Evolutionary conservation across 2,888 invertebrate species (phyloP), one percentile per base, ranked within the genome.

Genomic region (Sialis lutaria): DNA sequence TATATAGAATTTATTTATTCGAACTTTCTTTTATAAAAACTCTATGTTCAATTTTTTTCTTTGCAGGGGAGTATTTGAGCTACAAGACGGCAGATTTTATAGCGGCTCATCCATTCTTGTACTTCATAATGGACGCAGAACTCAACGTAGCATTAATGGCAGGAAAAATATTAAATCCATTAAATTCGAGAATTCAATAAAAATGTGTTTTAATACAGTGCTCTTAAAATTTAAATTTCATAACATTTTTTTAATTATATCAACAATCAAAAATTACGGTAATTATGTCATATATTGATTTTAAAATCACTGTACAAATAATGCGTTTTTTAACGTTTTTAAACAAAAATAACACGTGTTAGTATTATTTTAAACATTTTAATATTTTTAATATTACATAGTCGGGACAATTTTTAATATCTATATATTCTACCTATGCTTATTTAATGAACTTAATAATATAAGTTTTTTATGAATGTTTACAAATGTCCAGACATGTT

Each of bases 91-190:
- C 82, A 45, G 70, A 77, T 53, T 85, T 88, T 61, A 75, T 79
- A 44, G 86, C 82, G 9, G 82, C 84, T 50, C 85, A 82, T 65
- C 88, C 88, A 45, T 89, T 88, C 64, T 67, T 86, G 48, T 88
- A 84, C 67, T 88, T 88, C 63, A 85, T 88, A 53, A 75, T 89
- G 68, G 88, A 89, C 62, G 73, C 80, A 44, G 80, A 79, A 59
- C 77, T 87, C 44, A 79, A 85, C 59, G 82, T 86, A 8, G 73
- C 84, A 40, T 72, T 87, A 43, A 84, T 88, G 74, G 78, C 84
- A 32, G 88, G 88, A 50, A 82, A 87, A 60, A 77, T 88, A 63
- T 75, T 83, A 45, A 86, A 89, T 65, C 88, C 88, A 10, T 72
- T 84, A 45, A 87, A 86, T 65, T 78, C 83, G 50, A 75, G 86